Base-by-base conservation (phyloP, 2,888 invertebrate genomes). In the Philonicus albiceps region DNA sequence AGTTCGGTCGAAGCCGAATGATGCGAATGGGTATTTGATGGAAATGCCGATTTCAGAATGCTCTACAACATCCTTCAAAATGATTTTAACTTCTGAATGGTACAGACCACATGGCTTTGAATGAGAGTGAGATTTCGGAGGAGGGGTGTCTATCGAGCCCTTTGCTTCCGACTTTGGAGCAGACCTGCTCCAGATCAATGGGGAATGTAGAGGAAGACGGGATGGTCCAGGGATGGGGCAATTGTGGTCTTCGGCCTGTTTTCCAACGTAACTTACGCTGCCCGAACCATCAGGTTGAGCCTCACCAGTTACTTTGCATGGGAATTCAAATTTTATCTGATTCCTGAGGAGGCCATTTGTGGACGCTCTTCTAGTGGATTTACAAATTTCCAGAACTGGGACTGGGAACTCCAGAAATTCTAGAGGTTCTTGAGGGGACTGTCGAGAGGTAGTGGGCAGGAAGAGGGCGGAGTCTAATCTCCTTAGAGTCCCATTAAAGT, bases 21-120 rank as follows among this genome's bases (percentile, higher is more conserved):
- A 80, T 80, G 80, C 49, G 53, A 80, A 80, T 80, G 49, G 80
- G 22, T n/a, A 16, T 80, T 80, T 80, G 53, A 80, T 80, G 80
- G 53, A 80, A 80, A 80, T 80, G 80, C 80, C 40, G 80, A 80
- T 80, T 80, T 49, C 37, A 49, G 80, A 30, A 49, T 49, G 53
- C 31, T 80, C 80, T n/a, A 22, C 30, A 80, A 27, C 49, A 80
- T 80, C 80, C 80, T 49, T 80, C 30, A 80, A 80, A 49, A 80
- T 80, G 53, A 80, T 80, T 80, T 80, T 80, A 43, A 80, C 80
- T 80, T 80, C 53, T 80, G 40, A 27, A 19, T 76, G 19, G 8
- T 34, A 11, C 31, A 7, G n/a, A 74, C 74, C 74, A 30, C 74
- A 74, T 13, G 37, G 31, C 8, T 30, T 73, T 19, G 74, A 6